Evolutionary conservation across 64 coral and sea anemone genomes (phyloP), one percentile per base, ranked within the genome.

Genomic region (Actinia tenebrosa): DNA sequence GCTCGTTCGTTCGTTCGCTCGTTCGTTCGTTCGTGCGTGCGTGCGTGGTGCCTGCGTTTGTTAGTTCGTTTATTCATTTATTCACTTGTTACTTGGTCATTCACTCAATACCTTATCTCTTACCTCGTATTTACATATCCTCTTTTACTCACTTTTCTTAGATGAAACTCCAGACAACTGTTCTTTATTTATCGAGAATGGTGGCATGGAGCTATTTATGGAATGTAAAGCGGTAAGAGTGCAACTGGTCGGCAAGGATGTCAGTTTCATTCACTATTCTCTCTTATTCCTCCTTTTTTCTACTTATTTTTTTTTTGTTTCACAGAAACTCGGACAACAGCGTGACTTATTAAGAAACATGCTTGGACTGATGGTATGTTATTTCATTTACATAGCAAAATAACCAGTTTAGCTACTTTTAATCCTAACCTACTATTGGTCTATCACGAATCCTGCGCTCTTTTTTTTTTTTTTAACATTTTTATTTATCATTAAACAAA

Each of bases 91-190:
- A 50, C 47, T 50, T 50, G 7, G 3, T 50, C 7, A 50, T 50
- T 50, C 47, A 50, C 47, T 50, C 47, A 50, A 37, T 37, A 37
- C 30, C 30, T 37, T 37, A 37, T 37, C 30, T 37, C 30, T 37
- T 37, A 37, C 30, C 30, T 37, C 30, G 30, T 37, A 37, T 37
- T 37, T 37, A 37, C 30, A 37, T 37, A 37, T 37, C 30, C 30
- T 50, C 7, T 50, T 50, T 50, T 5, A 50, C 7, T 8, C 7
- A 50, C 47, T 13, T 55, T 71, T 45, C 44, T 44, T 50, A 96
- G 94, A 96, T 81, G 94, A 96, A 52, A 96, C 91, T 77, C 94
- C 94, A 68, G 84, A 84, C n/a, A 96, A 96, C 80, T 96, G 94
- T 87, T 84, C 84, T 0, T 45, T 96, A 78, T 96, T 96, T 64